These are phyloP conservation scores for Sebastes kiyomatsui DNA, from an alignment of 2,797 vertebrate species.

Conservation along the genomic window DNA sequence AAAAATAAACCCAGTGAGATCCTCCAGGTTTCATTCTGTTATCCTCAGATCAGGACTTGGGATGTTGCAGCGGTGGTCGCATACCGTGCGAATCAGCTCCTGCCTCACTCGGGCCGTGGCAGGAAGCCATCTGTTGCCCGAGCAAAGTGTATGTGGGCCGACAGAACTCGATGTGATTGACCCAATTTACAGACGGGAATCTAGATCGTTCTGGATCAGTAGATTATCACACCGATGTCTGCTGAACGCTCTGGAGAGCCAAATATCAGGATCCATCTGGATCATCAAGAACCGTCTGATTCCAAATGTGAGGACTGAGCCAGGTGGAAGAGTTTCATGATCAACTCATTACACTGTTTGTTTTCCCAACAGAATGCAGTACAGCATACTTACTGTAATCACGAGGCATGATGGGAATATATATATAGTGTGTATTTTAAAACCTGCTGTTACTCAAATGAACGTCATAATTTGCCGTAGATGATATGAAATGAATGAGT, in stretches of 20 bases:
- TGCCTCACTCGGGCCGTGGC: slow-evolving; percentile 11
- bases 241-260: background rate
- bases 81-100: background rate
- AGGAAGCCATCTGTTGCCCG: slow-evolving; percentile 25
- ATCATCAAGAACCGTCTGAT: background rate
- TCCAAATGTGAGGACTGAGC: background rate
- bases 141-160: slow-evolving; percentile 34
- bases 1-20: background rate
- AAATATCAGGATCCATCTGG: background rate
- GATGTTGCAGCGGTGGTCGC: background rate
- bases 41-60: background rate
- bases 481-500: background rate
- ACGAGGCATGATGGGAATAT: background rate
- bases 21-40: background rate
- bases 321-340: background rate
- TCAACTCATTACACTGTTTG: background rate
- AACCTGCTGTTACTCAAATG: background rate
- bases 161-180: slow-evolving; percentile 36
- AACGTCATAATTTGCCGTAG: background rate
- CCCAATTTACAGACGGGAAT: slow-evolving; percentile 54
- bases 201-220: slow-evolving; percentile 41
- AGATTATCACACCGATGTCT: slow-evolving; percentile 10
- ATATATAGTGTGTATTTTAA: background rate
- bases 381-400: background rate
- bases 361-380: background rate